These are phyloP conservation scores for Dugesia japonica DNA, from an alignment of 2,888 invertebrate genomes.

Conservation along the genomic window DNA sequence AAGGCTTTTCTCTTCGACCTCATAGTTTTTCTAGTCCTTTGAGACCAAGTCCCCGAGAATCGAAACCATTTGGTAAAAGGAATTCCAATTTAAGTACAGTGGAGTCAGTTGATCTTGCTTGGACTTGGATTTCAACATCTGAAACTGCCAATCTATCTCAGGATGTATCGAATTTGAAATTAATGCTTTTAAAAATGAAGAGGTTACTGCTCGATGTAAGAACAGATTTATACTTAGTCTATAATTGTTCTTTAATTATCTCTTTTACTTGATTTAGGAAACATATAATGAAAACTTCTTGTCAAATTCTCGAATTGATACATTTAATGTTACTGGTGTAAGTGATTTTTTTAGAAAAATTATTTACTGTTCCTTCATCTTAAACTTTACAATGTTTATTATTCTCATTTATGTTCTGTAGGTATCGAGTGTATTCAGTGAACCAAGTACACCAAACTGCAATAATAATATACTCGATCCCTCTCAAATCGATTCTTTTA, in stretches of 20 bases:
- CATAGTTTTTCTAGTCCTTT: conserved; percentile 20
- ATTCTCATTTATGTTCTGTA: background rate
- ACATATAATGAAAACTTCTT: no score
- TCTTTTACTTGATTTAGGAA: no score
- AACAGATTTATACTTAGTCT: background rate
- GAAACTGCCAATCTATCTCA: conserved; percentile 17
- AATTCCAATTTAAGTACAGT: conserved; percentile 1
- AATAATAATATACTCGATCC: background rate
- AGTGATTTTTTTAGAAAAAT: no score
- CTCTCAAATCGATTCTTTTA: no score
- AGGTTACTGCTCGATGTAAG: conserved; percentile 26
- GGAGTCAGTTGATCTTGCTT: background rate
- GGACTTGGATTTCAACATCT: conserved; percentile 11
- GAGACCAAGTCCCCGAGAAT: background rate
- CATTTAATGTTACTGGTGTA: no score
- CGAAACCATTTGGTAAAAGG: background rate
- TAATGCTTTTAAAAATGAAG: conserved; percentile 29
- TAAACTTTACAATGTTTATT: no score
- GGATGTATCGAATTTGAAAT: conserved; percentile 24
- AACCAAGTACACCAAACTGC: background rate
- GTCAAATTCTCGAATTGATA: no score
- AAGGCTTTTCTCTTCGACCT: background rate
- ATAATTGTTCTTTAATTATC: no score
- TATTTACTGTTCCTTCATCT: no score
- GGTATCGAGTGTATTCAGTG: conserved; percentile 3